These are phyloP conservation scores for Ichneumoninae sp. DNA, from an alignment of 2,888 invertebrate genomes.

Conservation along the genomic window DNA sequence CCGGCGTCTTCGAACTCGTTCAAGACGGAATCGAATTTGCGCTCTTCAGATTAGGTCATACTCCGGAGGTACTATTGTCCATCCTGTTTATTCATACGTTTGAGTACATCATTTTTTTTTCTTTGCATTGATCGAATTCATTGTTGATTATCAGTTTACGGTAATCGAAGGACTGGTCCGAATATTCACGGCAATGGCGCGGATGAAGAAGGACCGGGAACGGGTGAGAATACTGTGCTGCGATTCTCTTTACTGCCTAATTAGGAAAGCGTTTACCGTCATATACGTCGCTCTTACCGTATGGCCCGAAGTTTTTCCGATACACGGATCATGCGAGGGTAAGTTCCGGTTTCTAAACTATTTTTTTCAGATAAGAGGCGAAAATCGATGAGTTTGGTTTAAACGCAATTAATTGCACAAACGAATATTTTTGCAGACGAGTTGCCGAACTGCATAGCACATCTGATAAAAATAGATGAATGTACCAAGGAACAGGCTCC, in stretches of 20 bases:
- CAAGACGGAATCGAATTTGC: conserved; percentile 75
- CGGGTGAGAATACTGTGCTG: conserved; percentile 84
- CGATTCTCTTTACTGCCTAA: conserved; percentile 84
- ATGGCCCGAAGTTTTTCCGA: conserved; percentile 85
- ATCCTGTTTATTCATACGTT: not conserved
- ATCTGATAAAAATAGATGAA: conserved; percentile 78
- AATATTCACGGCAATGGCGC: conserved; percentile 74
- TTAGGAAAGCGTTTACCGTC: conserved; percentile 80
- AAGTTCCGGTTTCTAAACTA: conserved; percentile 50
- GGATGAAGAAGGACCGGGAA: conserved; percentile 82
- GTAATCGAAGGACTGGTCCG: conserved; percentile 73
- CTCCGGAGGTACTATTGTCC: conserved; percentile 61
- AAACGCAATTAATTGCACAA: not conserved
- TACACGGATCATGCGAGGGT: conserved; percentile 74
- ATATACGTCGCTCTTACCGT: conserved; percentile 82
- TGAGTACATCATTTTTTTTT: not conserved
- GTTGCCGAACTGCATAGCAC: conserved; percentile 82
- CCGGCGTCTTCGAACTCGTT: conserved; percentile 72
- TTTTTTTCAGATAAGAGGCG: not conserved
- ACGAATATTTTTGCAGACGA: conserved; percentile 76
- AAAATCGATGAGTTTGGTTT: not conserved
- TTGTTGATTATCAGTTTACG: conserved; percentile 66
- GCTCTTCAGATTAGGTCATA: conserved; percentile 72
- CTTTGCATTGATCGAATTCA: conserved; percentile 6
- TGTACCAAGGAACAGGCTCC: conserved; percentile 72